phyloP scores from a whole-genome alignment of 2,888 invertebrate species.

The Xestia ashworthii region DNA sequence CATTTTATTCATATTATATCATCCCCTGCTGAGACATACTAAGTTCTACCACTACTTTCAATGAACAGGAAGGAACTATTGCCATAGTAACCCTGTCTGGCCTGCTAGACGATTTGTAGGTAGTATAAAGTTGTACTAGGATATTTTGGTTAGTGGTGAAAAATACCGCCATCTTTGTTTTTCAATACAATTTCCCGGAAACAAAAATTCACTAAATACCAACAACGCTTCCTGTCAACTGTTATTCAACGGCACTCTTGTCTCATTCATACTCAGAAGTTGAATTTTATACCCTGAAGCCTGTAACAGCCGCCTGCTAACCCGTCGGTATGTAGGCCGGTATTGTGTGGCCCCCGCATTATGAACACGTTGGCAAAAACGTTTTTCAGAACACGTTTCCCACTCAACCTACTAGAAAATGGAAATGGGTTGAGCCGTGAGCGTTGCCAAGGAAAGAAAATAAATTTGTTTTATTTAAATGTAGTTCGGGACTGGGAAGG shows the following conservation, averaged over 20 bases:
- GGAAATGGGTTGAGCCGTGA: conserved; percentile 51
- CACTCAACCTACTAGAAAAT: conserved; percentile 55
- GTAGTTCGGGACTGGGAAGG: conserved; percentile 37
- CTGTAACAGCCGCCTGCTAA: conserved; percentile 35
- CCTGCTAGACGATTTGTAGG: too few species aligned
- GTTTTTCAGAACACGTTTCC: conserved; percentile 55
- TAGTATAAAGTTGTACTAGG: not conserved
- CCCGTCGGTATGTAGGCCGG: conserved; percentile 35
- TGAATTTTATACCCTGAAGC: conserved; percentile 48
- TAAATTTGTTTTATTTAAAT: conserved; percentile 61
- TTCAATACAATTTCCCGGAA: not conserved
- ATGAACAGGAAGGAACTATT: not conserved
- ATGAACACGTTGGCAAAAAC: conserved; percentile 54
- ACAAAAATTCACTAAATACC: not conserved
- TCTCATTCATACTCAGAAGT: conserved; percentile 35
- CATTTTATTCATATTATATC: not conserved
- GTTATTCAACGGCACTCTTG: conserved; percentile 1
- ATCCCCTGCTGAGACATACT: conserved; percentile 9
- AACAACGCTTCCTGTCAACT: not conserved
- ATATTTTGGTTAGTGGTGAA: not conserved
- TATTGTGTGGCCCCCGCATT: conserved; percentile 49
- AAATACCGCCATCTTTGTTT: not conserved
- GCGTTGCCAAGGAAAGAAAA: conserved; percentile 46
- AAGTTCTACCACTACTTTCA: not conserved
- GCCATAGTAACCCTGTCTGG: not conserved